Evolutionary conservation across 2,888 invertebrate genomes (phyloP), one percentile per base, ranked within the genome.

Genomic region (Leptarthrus brevirostris): DNA sequence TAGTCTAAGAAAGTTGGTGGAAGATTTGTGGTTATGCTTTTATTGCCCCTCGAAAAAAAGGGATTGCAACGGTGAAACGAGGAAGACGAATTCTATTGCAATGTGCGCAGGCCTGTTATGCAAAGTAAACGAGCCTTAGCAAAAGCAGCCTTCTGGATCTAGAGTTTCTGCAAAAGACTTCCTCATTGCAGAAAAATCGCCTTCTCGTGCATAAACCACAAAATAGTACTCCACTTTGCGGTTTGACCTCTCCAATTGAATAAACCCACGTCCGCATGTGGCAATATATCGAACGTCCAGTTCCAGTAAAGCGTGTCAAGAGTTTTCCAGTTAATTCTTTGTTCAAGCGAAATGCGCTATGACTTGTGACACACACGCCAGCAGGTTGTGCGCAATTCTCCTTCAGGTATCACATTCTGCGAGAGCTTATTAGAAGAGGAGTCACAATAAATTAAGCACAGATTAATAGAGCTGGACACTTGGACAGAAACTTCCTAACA

Each of bases 361-460:
- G 40, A 22, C 47, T 66, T 22, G 30, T 34, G 69, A 69, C 69
- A 52, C 49, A 49, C n/a, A 66, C 47, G 44, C 47, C 58, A 44
- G 47, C 64, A 66, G 64, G 47, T 44, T 20, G 52, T 30, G 34
- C 52, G 52, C 52, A 52, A 52, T 52, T 34, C 69, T 20, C 69
- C 69, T 34, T 49, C 69, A 30, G 10, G 69, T 69, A 69, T 69
- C 69, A 52, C 34, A 52, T 69, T 49, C 34, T 34, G 44, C 34
- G 52, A 52, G 54, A 52, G 22, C 71, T 22, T 54, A 54, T 71
- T 71, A 71, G 54, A 54, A 71, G 53, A 72, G 36, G 56, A 72
- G 72, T 72, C 72, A 72, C 47, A 58, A 72, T 72, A 56, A 72
- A 72, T 72, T 72, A 72, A 72, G 54, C 56, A 47, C 72, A 72